These are phyloP conservation scores for Balearica regulorum DNA, from an alignment of 2,797 vertebrate species.

Conservation along the genomic window DNA sequence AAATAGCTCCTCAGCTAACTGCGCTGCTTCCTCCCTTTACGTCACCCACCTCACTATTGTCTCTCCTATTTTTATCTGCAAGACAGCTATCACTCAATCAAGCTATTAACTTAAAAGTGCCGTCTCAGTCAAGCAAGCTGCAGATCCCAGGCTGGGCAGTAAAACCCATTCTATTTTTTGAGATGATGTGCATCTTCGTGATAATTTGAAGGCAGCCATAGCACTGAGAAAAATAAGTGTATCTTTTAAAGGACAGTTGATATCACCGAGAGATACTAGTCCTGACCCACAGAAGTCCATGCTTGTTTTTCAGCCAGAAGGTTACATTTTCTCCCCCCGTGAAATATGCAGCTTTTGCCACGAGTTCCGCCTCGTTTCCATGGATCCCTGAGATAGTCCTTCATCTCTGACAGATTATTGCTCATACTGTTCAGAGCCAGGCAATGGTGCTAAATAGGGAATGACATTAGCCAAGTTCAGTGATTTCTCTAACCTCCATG, in stretches of 20 bases:
- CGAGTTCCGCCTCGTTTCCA: neutral
- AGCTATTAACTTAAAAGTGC: slow-evolving; percentile 30
- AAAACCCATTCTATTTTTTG: neutral
- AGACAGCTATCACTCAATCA: slow-evolving; percentile 37
- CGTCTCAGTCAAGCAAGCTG: neutral
- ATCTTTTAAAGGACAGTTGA: neutral
- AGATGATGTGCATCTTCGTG: neutral
- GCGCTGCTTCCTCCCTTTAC: slow-evolving; percentile 16
- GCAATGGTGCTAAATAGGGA: slow-evolving; percentile 37
- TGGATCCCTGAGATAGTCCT: slow-evolving; percentile 41
- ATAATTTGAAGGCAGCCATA: neutral
- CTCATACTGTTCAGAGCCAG: neutral
- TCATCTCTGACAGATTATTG: slow-evolving; percentile 49
- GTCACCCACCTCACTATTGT: slow-evolving; percentile 56
- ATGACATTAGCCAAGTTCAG: slow-evolving; percentile 41
- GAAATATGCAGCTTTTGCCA: slow-evolving; percentile 19
- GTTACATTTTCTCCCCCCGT: neutral
- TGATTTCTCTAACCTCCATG: slow-evolving; percentile 15
- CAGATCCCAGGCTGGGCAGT: neutral
- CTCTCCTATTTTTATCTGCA: slow-evolving; percentile 55
- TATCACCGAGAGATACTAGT: neutral
- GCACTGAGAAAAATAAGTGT: neutral
- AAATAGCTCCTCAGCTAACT: slow-evolving; percentile 52
- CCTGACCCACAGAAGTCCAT: neutral
- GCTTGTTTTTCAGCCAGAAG: neutral